Conservation (phyloP, 2,888 invertebrate genomes). For the Drosophila diplacantha region DNA sequence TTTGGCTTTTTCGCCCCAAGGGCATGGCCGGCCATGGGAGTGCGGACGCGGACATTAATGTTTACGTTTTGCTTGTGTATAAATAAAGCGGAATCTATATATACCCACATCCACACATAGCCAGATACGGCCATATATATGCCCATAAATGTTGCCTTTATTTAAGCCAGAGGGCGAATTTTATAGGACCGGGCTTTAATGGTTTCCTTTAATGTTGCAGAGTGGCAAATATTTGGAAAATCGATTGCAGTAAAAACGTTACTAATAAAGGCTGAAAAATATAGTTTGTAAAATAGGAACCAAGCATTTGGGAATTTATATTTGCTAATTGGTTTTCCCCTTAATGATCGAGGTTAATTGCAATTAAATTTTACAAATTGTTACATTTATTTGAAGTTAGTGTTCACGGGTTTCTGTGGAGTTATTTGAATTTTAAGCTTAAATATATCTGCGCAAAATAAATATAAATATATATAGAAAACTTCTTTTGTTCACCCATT, state of each 20-base stretch:
- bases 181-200: conserved; percentile 4
- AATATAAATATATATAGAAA: background rate
- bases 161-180: conserved; percentile 1
- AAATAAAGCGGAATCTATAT: conserved; percentile 5
- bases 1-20: conserved; percentile 22
- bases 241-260: background rate
- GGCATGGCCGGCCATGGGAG: conserved; percentile 18
- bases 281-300: background rate
- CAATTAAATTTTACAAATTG: background rate
- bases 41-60: conserved; percentile 13
- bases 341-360: background rate
- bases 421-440: background rate
- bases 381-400: background rate
- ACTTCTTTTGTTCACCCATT: background rate
- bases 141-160: conserved; percentile 5
- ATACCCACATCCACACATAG: background rate
- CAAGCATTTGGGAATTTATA: background rate
- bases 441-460: background rate
- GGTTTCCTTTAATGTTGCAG: conserved; percentile 10
- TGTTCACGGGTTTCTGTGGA: accelerated
- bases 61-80: conserved; percentile 13
- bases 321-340: conserved; percentile 2
- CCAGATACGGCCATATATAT: conserved; percentile 7
- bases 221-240: conserved; percentile 5
- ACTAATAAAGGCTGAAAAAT: background rate